Base-by-base conservation (phyloP, 2,797 vertebrate genomes). In the Denticeps clupeoides region DNA sequence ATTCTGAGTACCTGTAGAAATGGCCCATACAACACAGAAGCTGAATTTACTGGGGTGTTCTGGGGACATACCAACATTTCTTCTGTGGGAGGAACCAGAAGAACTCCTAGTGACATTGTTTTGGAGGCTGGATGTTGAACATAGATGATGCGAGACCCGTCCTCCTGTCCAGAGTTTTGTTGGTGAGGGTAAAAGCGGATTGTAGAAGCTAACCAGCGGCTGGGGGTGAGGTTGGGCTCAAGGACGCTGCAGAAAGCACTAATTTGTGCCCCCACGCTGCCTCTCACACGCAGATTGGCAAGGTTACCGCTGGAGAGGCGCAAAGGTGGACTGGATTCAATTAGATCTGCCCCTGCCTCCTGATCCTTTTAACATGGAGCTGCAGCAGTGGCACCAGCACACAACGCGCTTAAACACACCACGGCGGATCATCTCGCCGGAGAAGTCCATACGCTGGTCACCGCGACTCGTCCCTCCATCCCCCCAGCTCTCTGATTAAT, bases 361-460 rank as follows among this genome's bases (percentile, higher is more conserved):
- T 88, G 87, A 93, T 92, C 91, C 90, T 90, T 87, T 93, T 87
- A 89, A 88, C 80, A 77, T 65, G 4, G 31, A 49, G 65, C 62
- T 32, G 49, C 63, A 59, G 58, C 23, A 19, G 18, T 10, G 28
- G 16, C 35, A 21, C 18, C 9, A 16, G 21, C 9, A 38, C 41
- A 40, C 26, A 49, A 9, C 18, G 44, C 25, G 9, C 5, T 48
- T 18, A 40, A n/a, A 27, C 33, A 21, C 21, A 41, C 43, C 5
- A 18, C 13, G 7, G 33, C 8, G 11, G 18, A 32, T 15, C 33
- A 35, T 67, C 37, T 55, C 67, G n/a, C n/a, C n/a, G n/a, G n/a
- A n/a, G n/a, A n/a, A n/a, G n/a, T n/a, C 58, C 41, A 51, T 72
- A 52, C 49, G 40, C 35, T 54, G 53, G 41, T 18, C 9, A 62